phyloP scores from a whole-genome alignment of 92 coral and sea anemone species.

The Heteractis magnifica region DNA sequence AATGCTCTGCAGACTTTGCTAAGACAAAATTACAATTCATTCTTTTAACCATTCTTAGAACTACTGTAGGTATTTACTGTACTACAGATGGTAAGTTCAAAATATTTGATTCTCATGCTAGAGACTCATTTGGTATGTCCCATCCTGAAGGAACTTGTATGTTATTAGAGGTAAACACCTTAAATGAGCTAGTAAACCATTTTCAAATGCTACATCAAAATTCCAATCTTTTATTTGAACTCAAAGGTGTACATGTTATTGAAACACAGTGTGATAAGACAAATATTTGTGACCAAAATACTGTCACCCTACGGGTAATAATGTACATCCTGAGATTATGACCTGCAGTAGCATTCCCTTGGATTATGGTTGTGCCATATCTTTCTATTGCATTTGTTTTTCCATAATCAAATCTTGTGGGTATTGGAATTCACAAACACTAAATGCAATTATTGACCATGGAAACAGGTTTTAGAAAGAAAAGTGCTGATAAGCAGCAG shows the following conservation, averaged over 20 bases:
- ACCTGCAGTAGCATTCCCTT: neutral
- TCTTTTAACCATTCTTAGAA: neutral
- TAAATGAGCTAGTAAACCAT: neutral
- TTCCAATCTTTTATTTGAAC: neutral
- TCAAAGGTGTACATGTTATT: too few species aligned
- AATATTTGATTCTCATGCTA: neutral
- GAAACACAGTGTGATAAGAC: neutral
- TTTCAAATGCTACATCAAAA: neutral
- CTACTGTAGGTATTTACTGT: neutral
- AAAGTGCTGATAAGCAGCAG: neutral
- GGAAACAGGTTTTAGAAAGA: neutral
- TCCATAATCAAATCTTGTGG: too few species aligned
- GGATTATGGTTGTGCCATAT: constrained; percentile 3
- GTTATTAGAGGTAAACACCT: neutral
- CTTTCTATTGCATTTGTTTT: too few species aligned
- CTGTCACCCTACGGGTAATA: neutral
- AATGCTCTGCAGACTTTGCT: too few species aligned
- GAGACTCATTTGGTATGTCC: neutral
- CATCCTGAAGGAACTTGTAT: too few species aligned
- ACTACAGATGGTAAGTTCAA: too few species aligned
- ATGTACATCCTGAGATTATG: neutral
- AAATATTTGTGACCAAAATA: neutral
- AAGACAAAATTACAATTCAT: neutral
- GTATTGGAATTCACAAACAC: too few species aligned
- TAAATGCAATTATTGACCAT: neutral